Base-by-base conservation (phyloP, 2,888 invertebrate genomes). In the Melipona bicolor region DNA sequence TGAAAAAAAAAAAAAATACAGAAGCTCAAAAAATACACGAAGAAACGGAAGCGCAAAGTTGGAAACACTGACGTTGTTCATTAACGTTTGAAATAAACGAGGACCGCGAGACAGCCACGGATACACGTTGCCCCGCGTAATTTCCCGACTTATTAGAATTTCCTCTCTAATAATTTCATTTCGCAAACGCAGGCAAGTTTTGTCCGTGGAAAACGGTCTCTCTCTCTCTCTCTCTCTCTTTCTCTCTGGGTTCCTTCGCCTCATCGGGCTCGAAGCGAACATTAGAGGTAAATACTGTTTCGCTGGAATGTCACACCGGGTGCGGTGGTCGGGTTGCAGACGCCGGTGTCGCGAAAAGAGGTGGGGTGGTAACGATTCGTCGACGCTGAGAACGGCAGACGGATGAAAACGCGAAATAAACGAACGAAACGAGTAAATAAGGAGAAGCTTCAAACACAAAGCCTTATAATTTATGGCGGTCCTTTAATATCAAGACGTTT, bases 391-490 rank as follows among this genome's bases (percentile, higher is more conserved):
- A 24, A 13, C 50, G 15, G 24, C 17, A 27, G 72, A 50, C 17
- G 70, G 52, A 36, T 43, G 75, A 32, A 77, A 43, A 69, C 5
- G 72, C 15, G n/a, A 32, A 3, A 56, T 21, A 62, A 77, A 59
- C 67, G 78, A 77, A 67, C 67, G 56, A 52, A 77, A 77, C 77
- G 72, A 74, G 76, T 89, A 85, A 89, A 83, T 81, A 87, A 84
- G 79, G 59, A 74, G 67, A 81, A 75, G 81, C 68, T 81, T 84
- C 82, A 67, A 85, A 83, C 73, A 59, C 83, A 85, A 89, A 83
- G 85, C 82, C 81, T 82, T 69, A 79, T 87, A 89, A 89, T 89
- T 89, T 89, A 89, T 83, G 76, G 54, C 74, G 65, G 54, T 43
- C 75, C 73, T 84, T 86, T 89, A 86, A 89, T 87, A 81, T 86